Base-by-base conservation (phyloP, 2,888 invertebrate genomes). In the Drosophila leonis region DNA sequence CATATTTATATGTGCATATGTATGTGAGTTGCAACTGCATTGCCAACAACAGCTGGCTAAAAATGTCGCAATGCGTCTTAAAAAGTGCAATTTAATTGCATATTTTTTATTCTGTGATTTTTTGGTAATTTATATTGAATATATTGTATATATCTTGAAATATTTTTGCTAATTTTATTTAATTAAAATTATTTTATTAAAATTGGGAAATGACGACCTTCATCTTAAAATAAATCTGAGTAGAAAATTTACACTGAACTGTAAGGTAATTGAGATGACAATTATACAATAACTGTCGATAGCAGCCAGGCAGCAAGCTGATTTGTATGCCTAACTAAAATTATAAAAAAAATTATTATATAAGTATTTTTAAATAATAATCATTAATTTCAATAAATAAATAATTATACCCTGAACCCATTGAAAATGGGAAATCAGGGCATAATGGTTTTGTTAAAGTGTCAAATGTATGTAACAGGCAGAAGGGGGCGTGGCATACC, bases 11-110 rank as follows among this genome's bases (percentile, higher is more conserved):
- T 27, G 27, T 27, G 15, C n/a, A 0, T 44, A 3, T 49, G 27
- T 33, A 3, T n/a, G 20, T 72, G 59, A 33, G 57, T 73, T 70
- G n/a, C 54, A 35, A 35, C 46, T 39, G 56, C 44, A 56, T 51
- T 33, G 12, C 9, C 24, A 57, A 44, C 31, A 37, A 12, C 15
- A 12, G 37, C 35, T 20, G 35, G 12, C 9, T 33, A 1, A 10
- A 31, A 51, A 7, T 49, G 35, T 29, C 39, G 29, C 27, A 44
- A 18, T 18, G 27, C 59, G 15, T 18, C 1, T 46, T 27, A 33
- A 33, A 35, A 44, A 27, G 13, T 27, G 2, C 18, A n/a, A 13
- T 44, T 42, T 5, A 37, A 27, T 27, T 33, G 15, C 39, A 9
- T 41, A 15, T 24, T 10, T n/a, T 29, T 4, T 1, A 4, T 13